Evolutionary conservation across 2,797 vertebrate species (phyloP).

Genomic region (Dallia pectoralis): DNA sequence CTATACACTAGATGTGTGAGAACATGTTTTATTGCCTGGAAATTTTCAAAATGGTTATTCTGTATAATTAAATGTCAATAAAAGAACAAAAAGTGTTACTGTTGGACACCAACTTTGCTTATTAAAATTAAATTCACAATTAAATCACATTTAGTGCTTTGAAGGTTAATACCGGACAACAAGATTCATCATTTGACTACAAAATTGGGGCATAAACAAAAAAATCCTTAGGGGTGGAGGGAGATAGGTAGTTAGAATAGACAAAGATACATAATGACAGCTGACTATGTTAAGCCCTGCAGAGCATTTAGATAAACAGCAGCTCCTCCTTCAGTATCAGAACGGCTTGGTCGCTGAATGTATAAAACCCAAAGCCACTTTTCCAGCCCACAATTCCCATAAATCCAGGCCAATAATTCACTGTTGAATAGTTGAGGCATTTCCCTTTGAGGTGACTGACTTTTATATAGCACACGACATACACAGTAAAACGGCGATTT

Average conservation of each 20-base stretch:
- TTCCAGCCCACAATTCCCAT: constrained; percentile 73
- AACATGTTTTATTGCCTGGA: no score
- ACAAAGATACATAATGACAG: constrained; percentile 72
- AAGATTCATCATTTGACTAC: constrained; percentile 65
- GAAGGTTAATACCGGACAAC: constrained; percentile 53
- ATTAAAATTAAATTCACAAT: no score
- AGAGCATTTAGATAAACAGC: constrained; percentile 73
- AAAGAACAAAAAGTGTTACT: no score
- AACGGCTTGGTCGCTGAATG: constrained; percentile 64
- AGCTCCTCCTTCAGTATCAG: constrained; percentile 67
- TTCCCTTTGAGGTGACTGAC: constrained; percentile 74
- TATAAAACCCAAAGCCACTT: constrained; percentile 73
- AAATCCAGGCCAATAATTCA: constrained; percentile 76
- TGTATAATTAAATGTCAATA: no score
- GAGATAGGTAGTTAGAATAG: constrained; percentile 26
- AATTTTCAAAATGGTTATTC: no score
- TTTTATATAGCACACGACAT: constrained; percentile 73
- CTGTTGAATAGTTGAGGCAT: constrained; percentile 80
- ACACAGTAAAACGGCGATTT: constrained; percentile 62
- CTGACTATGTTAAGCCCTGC: constrained; percentile 77
- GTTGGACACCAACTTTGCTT: constrained; percentile 30
- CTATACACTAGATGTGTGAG: no score
- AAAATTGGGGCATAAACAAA: constrained; percentile 67
- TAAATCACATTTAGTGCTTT: no score
- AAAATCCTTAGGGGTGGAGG: constrained; percentile 55